These are phyloP conservation scores for Drosophila picticornis DNA, from an alignment of 2,888 invertebrate species.

Conservation along the genomic window DNA sequence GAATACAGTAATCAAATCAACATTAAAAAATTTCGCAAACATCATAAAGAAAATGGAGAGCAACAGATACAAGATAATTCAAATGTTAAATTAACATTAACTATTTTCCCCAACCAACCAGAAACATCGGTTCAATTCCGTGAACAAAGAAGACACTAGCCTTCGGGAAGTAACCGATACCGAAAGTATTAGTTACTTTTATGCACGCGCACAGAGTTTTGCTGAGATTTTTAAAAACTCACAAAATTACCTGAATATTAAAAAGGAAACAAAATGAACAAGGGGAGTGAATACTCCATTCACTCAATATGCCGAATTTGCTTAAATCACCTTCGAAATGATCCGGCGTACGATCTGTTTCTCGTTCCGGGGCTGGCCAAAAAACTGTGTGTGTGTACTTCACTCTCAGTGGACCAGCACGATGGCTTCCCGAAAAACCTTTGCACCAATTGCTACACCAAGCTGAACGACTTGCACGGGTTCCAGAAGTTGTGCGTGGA, in stretches of 20 bases:
- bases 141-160: conserved; percentile 20
- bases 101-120: background rate
- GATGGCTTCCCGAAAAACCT: conserved; percentile 82
- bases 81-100: background rate
- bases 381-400: conserved; percentile 80
- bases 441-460: conserved; percentile 71
- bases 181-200: conserved; percentile 38
- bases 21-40: background rate
- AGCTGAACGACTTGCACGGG: conserved; percentile 77
- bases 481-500: conserved; percentile 80
- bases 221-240: conserved; percentile 19
- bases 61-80: background rate
- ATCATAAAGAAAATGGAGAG: background rate
- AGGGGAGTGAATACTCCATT: conserved; percentile 57
- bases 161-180: conserved; percentile 44
- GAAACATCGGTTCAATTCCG: background rate
- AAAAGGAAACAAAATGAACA: conserved; percentile 51
- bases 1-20: background rate
- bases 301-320: conserved; percentile 83
- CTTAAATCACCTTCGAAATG: conserved; percentile 68
- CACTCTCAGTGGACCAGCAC: conserved; percentile 77
- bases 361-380: conserved; percentile 77
- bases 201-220: conserved; percentile 58
- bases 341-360: conserved; percentile 72
- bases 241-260: conserved; percentile 3